phyloP scores from a whole-genome alignment of 2,888 invertebrate species.

The Idaea aversata region DNA sequence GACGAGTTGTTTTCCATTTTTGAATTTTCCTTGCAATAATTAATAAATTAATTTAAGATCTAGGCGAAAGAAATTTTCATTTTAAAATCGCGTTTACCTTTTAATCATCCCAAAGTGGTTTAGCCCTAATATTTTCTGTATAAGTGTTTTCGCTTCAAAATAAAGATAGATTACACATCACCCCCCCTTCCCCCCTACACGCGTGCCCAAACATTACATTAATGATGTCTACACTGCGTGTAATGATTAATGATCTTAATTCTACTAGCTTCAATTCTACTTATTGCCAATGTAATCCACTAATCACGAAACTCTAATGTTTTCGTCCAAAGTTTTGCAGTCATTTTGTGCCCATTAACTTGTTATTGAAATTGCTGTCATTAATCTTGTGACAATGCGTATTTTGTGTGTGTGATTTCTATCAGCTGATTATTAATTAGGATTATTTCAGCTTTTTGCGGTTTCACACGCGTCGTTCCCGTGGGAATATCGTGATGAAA shows the following conservation, averaged over 20 bases:
- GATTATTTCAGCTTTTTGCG: too few relatives aligned
- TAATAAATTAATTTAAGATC: too few relatives aligned
- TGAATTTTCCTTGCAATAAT: too few relatives aligned
- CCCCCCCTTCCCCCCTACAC: conserved; percentile 19
- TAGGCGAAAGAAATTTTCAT: too few relatives aligned
- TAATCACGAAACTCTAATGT: conserved; percentile 16
- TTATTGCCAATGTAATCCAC: conserved; percentile 27
- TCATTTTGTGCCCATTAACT: conserved; percentile 8
- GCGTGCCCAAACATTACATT: conserved; percentile 31
- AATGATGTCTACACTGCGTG: conserved; percentile 30
- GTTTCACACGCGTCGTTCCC: too few relatives aligned
- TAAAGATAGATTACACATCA: conserved; percentile 7
- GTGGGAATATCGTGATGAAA: too few relatives aligned
- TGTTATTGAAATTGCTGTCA: conserved; percentile 5
- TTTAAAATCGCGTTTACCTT: too few relatives aligned
- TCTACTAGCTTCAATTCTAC: conserved; percentile 27
- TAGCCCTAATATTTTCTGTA: too few relatives aligned
- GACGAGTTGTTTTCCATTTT: too few relatives aligned
- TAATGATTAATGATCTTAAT: conserved; percentile 31
- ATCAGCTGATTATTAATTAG: too few relatives aligned
- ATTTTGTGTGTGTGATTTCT: conserved; percentile 7
- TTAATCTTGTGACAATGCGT: conserved; percentile 25
- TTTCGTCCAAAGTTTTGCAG: conserved; percentile 6
- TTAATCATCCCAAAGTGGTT: too few relatives aligned
- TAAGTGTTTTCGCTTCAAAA: conserved; percentile 8